A percentile compares a stretch with the other conserved stretches of the same genome.
Evolutionary conservation across 2,797 vertebrate species (phyloP).

Genomic region (Furcifer pardalis): DNA sequence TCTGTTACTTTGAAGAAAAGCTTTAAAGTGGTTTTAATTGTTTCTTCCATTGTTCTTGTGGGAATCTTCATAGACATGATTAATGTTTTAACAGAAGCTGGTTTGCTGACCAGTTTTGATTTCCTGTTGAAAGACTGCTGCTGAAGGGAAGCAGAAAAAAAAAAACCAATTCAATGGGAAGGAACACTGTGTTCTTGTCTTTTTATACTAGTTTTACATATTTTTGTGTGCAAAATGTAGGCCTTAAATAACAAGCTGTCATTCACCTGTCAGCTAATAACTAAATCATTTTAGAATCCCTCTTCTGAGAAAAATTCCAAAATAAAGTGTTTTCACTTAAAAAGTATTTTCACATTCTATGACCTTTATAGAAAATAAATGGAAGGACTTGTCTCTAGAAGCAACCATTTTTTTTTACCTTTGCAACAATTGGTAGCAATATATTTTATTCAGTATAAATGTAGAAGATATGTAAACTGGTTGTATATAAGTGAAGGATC

Average conservation of each 20-base stretch:
- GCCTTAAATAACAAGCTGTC: constrained; percentile 70
- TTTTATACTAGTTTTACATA: constrained; percentile 64
- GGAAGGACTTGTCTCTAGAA: constrained; percentile 36
- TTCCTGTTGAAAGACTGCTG: background rate
- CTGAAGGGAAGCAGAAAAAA: constrained; percentile 4
- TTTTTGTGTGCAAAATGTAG: constrained; percentile 60
- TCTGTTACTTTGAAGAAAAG: background rate
- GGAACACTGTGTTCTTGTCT: constrained; percentile 50
- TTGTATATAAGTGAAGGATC: constrained; percentile 12
- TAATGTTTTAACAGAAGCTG: background rate
- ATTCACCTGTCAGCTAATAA: constrained; percentile 67
- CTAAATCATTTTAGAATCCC: constrained; percentile 62
- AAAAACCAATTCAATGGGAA: constrained; percentile 45
- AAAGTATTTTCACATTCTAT: constrained; percentile 10
- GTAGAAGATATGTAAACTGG: constrained; percentile 10
- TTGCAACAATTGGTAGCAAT: background rate
- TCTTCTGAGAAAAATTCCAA: constrained; percentile 61
- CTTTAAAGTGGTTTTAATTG: constrained; percentile 33
- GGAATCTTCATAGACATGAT: background rate
- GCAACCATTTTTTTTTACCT: background rate
- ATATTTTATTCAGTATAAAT: background rate
- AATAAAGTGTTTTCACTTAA: constrained; percentile 58
- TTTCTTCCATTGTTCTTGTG: background rate
- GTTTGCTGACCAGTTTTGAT: constrained; percentile 2
- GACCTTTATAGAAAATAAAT: constrained; percentile 46